These are phyloP conservation scores for Cheirogaleus major DNA, from an alignment of 2,797 vertebrate species.

Conservation along the genomic window DNA sequence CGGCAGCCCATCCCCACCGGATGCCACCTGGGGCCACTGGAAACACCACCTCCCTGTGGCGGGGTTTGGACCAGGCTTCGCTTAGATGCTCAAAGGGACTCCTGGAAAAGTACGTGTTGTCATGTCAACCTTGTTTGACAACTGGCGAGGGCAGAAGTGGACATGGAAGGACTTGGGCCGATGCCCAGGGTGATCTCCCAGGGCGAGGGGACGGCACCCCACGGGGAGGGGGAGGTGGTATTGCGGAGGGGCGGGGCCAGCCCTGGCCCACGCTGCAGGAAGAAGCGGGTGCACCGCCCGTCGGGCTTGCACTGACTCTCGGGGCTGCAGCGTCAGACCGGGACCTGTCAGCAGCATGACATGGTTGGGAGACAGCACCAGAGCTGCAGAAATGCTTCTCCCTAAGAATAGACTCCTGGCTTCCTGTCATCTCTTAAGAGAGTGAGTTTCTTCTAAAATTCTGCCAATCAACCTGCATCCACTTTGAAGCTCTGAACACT, in stretches of 20 bases:
- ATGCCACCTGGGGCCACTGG: slow-evolving; percentile 85
- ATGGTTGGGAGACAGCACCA: background rate
- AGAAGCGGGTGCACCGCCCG: background rate
- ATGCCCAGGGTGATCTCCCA: background rate
- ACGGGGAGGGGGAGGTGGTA: background rate
- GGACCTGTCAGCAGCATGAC: slow-evolving; percentile 44
- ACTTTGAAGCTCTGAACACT: background rate
- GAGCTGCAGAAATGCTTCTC: background rate
- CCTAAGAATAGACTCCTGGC: slow-evolving; percentile 48
- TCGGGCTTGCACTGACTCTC: background rate
- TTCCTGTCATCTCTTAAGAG: slow-evolving; percentile 38
- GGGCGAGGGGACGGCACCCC: too few relatives aligned
- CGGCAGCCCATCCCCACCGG: slow-evolving; percentile 79
- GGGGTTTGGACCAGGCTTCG: slow-evolving; percentile 84
- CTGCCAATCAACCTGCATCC: slow-evolving; percentile 42
- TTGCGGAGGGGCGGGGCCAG: background rate
- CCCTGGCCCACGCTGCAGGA: background rate
- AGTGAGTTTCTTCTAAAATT: slow-evolving; percentile 49
- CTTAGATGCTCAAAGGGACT: slow-evolving; percentile 82
- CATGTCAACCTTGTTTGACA: slow-evolving; percentile 70
- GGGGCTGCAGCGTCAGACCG: background rate
- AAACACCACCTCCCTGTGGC: slow-evolving; percentile 86
- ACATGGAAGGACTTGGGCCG: slow-evolving; percentile 63
- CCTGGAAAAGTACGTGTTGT: slow-evolving; percentile 62
- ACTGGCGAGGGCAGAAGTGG: slow-evolving; percentile 53